Conservation (phyloP, 1,140 invertebrate genomes). For the Lepidurus couesii region DNA sequence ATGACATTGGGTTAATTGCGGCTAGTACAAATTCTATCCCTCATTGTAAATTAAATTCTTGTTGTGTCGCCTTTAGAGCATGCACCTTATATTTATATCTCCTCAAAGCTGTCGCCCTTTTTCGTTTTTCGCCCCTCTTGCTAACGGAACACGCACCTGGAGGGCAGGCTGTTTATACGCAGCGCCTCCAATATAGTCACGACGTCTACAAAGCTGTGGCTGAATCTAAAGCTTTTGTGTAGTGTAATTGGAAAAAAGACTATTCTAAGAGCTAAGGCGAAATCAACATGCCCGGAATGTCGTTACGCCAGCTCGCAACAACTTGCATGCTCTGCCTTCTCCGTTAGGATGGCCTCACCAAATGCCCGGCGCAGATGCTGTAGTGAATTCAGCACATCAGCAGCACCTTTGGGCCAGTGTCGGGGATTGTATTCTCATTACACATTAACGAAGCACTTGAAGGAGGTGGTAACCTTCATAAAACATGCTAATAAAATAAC, state of each 20-base stretch:
- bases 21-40: no score
- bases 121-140: background rate
- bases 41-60: no score
- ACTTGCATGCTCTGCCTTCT: conserved; percentile 9
- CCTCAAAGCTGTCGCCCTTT: background rate
- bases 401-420: background rate
- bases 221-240: background rate
- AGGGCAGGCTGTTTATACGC: background rate
- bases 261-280: background rate
- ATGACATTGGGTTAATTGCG: no score
- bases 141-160: background rate
- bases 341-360: conserved; percentile 10
- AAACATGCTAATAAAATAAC: background rate
- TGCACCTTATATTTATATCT: background rate
- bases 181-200: conserved; percentile 7
- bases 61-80: background rate
- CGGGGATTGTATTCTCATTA: background rate
- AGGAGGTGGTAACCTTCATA: background rate
- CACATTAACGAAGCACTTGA: background rate
- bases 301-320: conserved; percentile 7
- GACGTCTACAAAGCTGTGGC: background rate
- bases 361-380: background rate
- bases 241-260: background rate
- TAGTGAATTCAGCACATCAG: background rate
- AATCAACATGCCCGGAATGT: conserved; percentile 14